Evolutionary conservation across 1,140 invertebrate species (phyloP), one percentile per base, ranked within the genome.

Genomic region (Brachionus asplanchnoidis): DNA sequence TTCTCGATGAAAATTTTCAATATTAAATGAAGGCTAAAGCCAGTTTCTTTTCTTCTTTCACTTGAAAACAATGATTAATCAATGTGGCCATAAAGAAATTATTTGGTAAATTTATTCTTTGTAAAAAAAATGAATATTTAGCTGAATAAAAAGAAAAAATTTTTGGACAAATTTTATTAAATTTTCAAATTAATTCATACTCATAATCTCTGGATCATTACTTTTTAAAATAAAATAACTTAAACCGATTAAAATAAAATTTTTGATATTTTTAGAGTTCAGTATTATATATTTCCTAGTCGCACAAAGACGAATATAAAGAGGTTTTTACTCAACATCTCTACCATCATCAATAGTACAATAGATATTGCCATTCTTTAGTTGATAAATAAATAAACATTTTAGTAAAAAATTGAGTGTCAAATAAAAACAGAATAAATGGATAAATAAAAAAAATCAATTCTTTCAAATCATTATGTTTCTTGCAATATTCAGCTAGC

Each of bases 121-220:
- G n/a, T n/a, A n/a, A n/a, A n/a, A n/a, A n/a, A n/a, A n/a, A n/a
- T 28, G 26, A 44, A 46, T 14, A 14, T 65, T 65, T 23, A 26
- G 5, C 1, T 6, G 7, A 65, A 2, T 11, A 3, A 20, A 65
- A 17, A 14, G 26, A 32, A 14, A 42, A 14, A 12, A 42, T 44
- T 73, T 73, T 42, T 73, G 40, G 23, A 60, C 23, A 60, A 23
- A 60, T 60, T 60, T 60, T 73, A 73, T 73, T 73, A 42, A 42
- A 42, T 73, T 68, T 36, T 73, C 9, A 73, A 73, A 11, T 73
- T 40, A 73, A 40, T 73, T 73, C 68, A 73, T 73, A 73, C 68
- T 73, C 68, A 40, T 73, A 42, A 73, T 73, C 68, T 73, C 68
- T 73, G 68, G 68, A 73, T 73, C 68, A 73, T 73, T 73, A 73